phyloP scores from a whole-genome alignment of 2,888 invertebrate species.

The Pilophorus perplexus region DNA sequence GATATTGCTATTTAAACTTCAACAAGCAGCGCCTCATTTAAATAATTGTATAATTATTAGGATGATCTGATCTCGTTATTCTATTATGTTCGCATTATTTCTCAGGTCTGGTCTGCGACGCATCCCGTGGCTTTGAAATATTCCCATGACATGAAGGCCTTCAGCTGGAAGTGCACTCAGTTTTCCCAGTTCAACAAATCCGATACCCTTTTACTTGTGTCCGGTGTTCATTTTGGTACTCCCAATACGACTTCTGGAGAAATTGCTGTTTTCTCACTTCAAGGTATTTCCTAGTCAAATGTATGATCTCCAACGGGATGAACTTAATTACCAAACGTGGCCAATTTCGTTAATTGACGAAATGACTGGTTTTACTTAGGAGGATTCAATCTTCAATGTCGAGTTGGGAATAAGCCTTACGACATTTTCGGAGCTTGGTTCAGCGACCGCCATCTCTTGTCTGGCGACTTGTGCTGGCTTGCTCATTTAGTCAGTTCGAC shows the following conservation, averaged over 20 bases:
- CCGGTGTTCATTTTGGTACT: slow-evolving; percentile 77
- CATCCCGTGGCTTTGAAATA: slow-evolving; percentile 69
- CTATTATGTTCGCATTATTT: slow-evolving; percentile 10
- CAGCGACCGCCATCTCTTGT: slow-evolving; percentile 73
- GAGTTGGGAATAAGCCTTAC: slow-evolving; percentile 78
- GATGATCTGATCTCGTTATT: background rate
- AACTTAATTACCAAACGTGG: no score
- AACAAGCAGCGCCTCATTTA: no score
- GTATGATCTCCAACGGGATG: no score
- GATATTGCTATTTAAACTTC: no score
- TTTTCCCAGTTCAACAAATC: slow-evolving; percentile 81
- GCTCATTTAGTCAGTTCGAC: slow-evolving; percentile 72
- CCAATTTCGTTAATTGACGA: no score
- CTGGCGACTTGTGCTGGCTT: slow-evolving; percentile 77
- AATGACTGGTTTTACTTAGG: no score
- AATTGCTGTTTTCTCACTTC: slow-evolving; percentile 78
- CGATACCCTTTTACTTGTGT: slow-evolving; percentile 75
- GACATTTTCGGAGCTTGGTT: slow-evolving; percentile 90
- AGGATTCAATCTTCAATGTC: slow-evolving; percentile 67
- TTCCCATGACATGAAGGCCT: slow-evolving; percentile 72
- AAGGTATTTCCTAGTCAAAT: slow-evolving; percentile 54
- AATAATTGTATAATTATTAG: background rate
- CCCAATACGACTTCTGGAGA: slow-evolving; percentile 77
- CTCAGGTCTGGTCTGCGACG: slow-evolving; percentile 66
- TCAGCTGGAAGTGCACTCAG: slow-evolving; percentile 83